Base-by-base conservation (phyloP, 2,113 vertebrate genomes). In the Speoplatyrhinus poulsoni region DNA sequence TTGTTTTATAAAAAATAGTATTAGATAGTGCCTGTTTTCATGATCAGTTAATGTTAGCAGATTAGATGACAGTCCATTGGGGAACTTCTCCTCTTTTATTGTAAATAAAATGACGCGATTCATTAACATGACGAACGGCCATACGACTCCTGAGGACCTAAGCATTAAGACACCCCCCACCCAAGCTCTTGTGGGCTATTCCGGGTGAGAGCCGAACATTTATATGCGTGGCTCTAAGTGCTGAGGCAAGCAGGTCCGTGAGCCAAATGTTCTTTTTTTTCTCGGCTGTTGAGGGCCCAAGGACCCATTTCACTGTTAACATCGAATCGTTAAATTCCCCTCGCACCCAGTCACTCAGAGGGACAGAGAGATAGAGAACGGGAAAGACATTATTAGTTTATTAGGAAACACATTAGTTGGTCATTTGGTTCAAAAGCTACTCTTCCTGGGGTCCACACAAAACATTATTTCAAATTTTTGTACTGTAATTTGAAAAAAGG, bases 61-160 rank as follows among this genome's bases (percentile, higher is more conserved):
- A 80, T 67, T 55, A 68, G 68, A 79, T 73, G 69, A 65, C 33
- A 12, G 46, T 83, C 69, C 65, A 72, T 36, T 2, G 60, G 50
- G 33, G 3, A 60, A 49, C 47, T 8, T 63, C 60, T 68, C n/a
- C 26, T 11, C 11, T 16, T 9, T 75, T 75, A 72, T 80, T 82
- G 72, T 88, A 87, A 88, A 87, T 88, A 90, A 83, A 81, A 71
- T 85, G 86, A 84, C 83, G 79, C 62, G 73, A 81, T 75, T 89
- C 87, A 88, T 91, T 91, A 89, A 88, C 79, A 76, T 89, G 88
- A 91, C 87, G 77, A 87, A 91, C 84, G 82, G 65, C 79, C 65
- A 53, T 72, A 72, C 67, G 63, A 62, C 83, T 81, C 78, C 82
- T 84, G 6, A 32, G 76, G 71, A 85, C 58, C 66, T 67, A 62